Percentiles rank a stretch among this genome's conserved stretches.
These are phyloP conservation scores for Elachura formosa DNA, from an alignment of 2,113 vertebrate species.

Conservation along the genomic window DNA sequence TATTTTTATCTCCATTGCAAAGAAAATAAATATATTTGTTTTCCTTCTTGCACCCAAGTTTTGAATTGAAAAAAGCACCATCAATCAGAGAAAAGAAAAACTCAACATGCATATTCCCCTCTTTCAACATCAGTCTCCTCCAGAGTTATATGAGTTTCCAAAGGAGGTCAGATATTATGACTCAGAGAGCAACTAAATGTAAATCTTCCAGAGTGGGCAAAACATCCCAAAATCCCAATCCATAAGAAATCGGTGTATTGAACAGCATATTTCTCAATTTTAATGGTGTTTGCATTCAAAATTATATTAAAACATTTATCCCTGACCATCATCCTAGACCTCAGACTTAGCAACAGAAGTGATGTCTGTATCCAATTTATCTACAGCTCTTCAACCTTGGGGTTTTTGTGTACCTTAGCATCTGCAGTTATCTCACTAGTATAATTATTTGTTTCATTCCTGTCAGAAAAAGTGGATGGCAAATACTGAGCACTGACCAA, in stretches of 20 bases:
- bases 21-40: neutral
- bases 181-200: neutral
- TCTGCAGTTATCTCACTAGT: neutral
- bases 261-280: neutral
- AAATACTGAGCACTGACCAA: neutral
- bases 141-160: neutral
- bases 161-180: neutral
- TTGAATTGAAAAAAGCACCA: neutral
- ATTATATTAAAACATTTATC: neutral
- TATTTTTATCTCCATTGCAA: neutral
- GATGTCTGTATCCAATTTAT: neutral
- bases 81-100: neutral
- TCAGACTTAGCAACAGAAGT: neutral
- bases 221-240: rapidly evolving
- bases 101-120: neutral
- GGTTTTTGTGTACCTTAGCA: neutral
- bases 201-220: neutral
- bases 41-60: neutral
- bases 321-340: neutral
- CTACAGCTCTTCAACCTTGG: neutral
- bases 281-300: neutral
- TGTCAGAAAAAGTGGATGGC: neutral
- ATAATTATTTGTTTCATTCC: neutral
- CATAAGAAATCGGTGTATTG: neutral
- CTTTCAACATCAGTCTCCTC: neutral